Base-by-base conservation (phyloP, 2,113 vertebrate genomes). In the Neopipo cinnamomea region DNA sequence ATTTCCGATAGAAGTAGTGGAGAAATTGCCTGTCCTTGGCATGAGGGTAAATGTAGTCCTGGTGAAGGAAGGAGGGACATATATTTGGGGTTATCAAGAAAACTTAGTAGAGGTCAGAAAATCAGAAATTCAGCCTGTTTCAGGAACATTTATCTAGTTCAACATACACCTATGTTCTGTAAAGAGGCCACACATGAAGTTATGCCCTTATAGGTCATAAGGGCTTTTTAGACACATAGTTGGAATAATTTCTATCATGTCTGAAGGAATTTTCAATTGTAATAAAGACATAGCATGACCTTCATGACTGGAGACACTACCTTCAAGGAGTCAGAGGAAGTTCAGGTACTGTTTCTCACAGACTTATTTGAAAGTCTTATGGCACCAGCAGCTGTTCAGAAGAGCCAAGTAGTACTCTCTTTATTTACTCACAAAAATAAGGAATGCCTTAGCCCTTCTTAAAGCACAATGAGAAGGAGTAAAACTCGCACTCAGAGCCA, bases 41-140 rank as follows among this genome's bases (percentile, higher is more conserved):
- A 0, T 97, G 98, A n/a, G 98, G 97, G 78, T 99, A 99, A 53
- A 99, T 28, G 47, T 99, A 99, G 96, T 99, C 99, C 99, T 99
- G 95, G 77, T 47, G 50, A 75, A 85, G 93, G 88, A 95, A 87
- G 68, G 28, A 85, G 28, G 25, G 52, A n/a, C 27, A 79, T 1
- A 3, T 52, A 27, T 39, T n/a, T 88, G 50, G 14, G 35, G 50
- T 86, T 84, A 81, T 70, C 30, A 80, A 75, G 55, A 59, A 77
- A 70, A 84, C 35, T 42, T 33, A 25, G 30, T 1, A 42, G 28
- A 76, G 22, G 28, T 33, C 76, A 85, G 30, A 39, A 53, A 3
- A 17, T 56, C 23, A 46, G n/a, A 77, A 92, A 23, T 31, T 50
- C 22, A 46, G 41, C 55, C 84, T 62, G 12, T 77, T 93, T 50